Conservation (phyloP, 2,113 vertebrate species). For the Passer domesticus region DNA sequence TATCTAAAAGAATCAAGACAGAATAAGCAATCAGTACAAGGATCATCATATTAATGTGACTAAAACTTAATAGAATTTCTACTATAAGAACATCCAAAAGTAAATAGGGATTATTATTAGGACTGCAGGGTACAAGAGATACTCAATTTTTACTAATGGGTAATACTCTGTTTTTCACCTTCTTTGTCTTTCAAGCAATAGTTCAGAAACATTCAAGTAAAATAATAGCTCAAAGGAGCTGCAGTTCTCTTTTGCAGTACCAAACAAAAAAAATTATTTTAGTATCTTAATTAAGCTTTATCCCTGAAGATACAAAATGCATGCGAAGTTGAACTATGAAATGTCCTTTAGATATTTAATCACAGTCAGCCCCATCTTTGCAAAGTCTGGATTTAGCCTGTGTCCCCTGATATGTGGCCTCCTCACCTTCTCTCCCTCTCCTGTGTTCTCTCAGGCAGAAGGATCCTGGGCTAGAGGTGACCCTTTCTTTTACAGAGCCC, state of each 20-base stretch:
- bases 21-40: neutral
- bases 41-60: neutral
- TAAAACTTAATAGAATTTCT: neutral
- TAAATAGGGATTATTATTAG: neutral
- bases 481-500: neutral
- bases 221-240: neutral
- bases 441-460: neutral
- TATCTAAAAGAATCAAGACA: slow-evolving; percentile 71
- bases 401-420: neutral
- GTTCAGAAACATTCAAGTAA: neutral
- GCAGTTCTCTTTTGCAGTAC: neutral
- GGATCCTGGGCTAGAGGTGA: neutral
- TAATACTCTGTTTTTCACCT: neutral
- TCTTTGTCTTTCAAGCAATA: neutral
- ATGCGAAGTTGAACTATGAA: neutral
- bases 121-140: neutral
- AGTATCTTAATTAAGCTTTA: neutral
- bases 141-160: neutral
- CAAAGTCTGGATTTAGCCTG: neutral
- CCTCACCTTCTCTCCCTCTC: neutral
- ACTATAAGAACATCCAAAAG: neutral
- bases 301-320: neutral
- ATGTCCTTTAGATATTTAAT: neutral
- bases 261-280: neutral
- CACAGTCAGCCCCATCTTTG: neutral